phyloP scores from a whole-genome alignment of 2,888 invertebrate species.

The Andrena camellia region DNA sequence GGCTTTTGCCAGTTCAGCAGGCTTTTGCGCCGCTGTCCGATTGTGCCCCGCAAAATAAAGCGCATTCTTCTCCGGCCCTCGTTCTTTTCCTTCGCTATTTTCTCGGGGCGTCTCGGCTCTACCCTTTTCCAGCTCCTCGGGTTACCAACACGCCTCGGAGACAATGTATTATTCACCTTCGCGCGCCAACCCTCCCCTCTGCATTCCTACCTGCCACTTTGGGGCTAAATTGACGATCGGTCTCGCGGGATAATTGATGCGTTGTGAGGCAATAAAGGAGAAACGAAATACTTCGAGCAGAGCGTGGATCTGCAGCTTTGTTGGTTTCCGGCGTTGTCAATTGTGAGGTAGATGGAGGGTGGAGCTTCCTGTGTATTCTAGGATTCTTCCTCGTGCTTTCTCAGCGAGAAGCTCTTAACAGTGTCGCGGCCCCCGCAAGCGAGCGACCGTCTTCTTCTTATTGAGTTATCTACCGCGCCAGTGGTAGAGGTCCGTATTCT shows the following conservation, averaged over 20 bases:
- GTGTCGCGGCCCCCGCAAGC: neutral
- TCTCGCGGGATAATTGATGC: neutral
- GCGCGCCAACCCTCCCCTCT: neutral
- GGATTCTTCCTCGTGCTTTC: neutral
- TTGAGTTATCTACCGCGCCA: neutral
- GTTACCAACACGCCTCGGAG: neutral
- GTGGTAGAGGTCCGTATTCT: conserved; percentile 7
- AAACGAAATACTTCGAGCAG: too few species aligned
- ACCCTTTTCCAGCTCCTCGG: neutral
- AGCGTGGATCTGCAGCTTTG: too few species aligned
- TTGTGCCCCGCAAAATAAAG: conserved; percentile 65
- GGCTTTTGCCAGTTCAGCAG: conserved; percentile 69
- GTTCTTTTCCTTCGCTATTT: conserved; percentile 5
- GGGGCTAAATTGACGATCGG: conserved; percentile 22
- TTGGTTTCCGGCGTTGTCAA: too few species aligned
- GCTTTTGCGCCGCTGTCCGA: conserved; percentile 59
- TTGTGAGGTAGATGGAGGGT: too few species aligned
- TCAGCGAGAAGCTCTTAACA: neutral
- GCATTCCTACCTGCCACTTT: neutral
- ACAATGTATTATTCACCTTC: conserved; percentile 48
- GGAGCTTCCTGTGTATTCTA: too few species aligned
- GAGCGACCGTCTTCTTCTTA: too few species aligned
- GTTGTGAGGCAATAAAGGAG: too few species aligned
- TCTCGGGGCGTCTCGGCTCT: neutral
- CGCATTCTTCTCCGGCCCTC: conserved; percentile 38